Evolutionary conservation across 2,113 vertebrate genomes (phyloP).

Genomic region (Anoura caudifer): DNA sequence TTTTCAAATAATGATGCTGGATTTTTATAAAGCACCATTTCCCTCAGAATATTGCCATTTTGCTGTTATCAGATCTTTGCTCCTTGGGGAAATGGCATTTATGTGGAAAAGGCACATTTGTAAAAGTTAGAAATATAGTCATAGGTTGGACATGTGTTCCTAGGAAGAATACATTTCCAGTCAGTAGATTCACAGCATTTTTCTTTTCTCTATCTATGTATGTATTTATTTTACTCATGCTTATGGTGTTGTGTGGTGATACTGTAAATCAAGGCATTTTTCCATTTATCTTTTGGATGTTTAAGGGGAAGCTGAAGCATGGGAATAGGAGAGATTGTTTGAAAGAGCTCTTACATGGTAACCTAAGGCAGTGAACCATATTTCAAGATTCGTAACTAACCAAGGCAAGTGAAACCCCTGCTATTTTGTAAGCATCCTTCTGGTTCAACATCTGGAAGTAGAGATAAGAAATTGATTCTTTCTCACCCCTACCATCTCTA

Average conservation of each 20-base stretch:
- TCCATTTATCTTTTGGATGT: not conserved
- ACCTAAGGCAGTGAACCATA: not conserved
- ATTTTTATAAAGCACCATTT: slow-evolving; percentile 6
- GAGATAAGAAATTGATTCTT: slow-evolving; percentile 4
- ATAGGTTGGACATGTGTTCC: not conserved
- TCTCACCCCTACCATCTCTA: not conserved
- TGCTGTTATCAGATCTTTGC: not conserved
- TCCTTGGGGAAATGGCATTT: not conserved
- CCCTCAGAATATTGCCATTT: not conserved
- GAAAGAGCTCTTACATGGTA: not conserved
- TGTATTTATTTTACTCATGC: not conserved
- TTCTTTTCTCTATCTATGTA: not conserved
- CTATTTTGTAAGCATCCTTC: not conserved
- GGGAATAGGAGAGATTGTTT: not conserved
- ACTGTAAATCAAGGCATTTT: not conserved
- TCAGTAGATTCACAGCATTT: not conserved
- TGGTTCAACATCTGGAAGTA: not conserved
- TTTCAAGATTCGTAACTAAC: not conserved
- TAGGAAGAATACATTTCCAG: not conserved
- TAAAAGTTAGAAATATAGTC: slow-evolving; percentile 26
- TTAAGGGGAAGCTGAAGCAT: not conserved
- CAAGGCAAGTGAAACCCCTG: not conserved
- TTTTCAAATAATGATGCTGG: not conserved
- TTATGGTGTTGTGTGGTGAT: not conserved
- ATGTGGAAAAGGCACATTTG: not conserved